Evolutionary conservation across 2,113 vertebrate genomes (phyloP).

Genomic region (Corythornis vintsioides): DNA sequence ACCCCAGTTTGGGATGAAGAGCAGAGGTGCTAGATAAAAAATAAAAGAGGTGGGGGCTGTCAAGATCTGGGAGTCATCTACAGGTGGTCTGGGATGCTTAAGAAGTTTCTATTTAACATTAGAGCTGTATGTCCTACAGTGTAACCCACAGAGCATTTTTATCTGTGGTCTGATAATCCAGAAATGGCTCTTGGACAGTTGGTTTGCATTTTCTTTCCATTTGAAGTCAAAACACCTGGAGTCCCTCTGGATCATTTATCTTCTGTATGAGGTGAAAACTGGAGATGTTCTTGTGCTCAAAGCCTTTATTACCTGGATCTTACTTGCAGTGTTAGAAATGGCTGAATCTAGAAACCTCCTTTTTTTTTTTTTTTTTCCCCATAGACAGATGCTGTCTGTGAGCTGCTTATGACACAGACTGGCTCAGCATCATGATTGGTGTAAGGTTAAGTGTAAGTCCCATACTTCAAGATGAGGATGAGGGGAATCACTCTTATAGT

Average conservation of each 20-base stretch:
- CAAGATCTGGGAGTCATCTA: neutral
- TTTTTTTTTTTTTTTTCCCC: neutral
- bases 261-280: neutral
- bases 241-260: neutral
- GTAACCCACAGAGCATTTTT: neutral
- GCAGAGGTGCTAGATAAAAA: neutral
- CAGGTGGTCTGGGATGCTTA: neutral
- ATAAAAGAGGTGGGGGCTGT: neutral
- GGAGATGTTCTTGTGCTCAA: neutral
- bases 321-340: neutral
- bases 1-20: neutral
- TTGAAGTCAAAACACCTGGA: conserved; percentile 9
- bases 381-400: neutral
- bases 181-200: neutral
- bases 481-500: neutral
- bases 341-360: neutral
- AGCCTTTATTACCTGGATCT: neutral
- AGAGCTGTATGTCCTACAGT: neutral
- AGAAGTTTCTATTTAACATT: neutral
- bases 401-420: neutral
- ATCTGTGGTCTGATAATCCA: neutral
- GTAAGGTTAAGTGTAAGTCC: neutral
- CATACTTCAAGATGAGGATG: neutral
- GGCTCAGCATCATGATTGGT: neutral
- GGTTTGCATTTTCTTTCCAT: neutral